Conservation (phyloP, 2,797 vertebrate species). For the Sphaeramia orbicularis region DNA sequence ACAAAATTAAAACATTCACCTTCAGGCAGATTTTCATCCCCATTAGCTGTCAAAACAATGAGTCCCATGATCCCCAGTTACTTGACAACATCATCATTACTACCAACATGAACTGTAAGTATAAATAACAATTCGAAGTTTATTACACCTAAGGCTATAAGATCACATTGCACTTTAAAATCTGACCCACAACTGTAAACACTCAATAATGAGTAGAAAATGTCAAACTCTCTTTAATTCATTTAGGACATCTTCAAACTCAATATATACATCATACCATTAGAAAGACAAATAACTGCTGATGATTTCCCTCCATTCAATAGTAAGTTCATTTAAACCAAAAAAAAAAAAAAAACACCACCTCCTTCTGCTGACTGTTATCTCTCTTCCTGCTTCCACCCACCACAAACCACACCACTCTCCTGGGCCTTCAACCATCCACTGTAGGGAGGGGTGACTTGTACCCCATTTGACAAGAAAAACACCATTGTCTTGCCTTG, state of each 20-base stretch:
- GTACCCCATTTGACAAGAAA: constrained; percentile 45
- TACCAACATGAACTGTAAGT: too few relatives aligned
- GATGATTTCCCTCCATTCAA: constrained; percentile 33
- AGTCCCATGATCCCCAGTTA: too few relatives aligned
- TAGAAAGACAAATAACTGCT: not conserved
- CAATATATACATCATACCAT: constrained; percentile 12
- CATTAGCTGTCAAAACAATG: too few relatives aligned
- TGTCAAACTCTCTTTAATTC: constrained; percentile 3
- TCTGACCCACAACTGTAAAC: too few relatives aligned
- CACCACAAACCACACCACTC: constrained; percentile 20
- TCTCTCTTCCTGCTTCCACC: constrained; percentile 56
- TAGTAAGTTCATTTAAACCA: constrained; percentile 24
- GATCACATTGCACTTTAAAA: too few relatives aligned
- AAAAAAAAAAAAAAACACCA: not conserved
- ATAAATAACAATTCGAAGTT: too few relatives aligned
- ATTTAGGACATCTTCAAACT: not conserved
- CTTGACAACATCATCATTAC: too few relatives aligned
- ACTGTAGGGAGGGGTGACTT: constrained; percentile 19
- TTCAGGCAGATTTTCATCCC: too few relatives aligned
- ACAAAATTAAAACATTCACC: too few relatives aligned
- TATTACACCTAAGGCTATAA: too few relatives aligned
- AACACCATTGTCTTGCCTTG: constrained; percentile 68
- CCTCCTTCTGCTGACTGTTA: constrained; percentile 21
- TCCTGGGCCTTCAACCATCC: constrained; percentile 17
- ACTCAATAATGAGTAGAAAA: not conserved